A percentile compares a stretch with the other conserved stretches of the same genome.
Evolutionary conservation across 2,888 invertebrate species (phyloP).

Genomic region (Zhuqinia jingwanae): DNA sequence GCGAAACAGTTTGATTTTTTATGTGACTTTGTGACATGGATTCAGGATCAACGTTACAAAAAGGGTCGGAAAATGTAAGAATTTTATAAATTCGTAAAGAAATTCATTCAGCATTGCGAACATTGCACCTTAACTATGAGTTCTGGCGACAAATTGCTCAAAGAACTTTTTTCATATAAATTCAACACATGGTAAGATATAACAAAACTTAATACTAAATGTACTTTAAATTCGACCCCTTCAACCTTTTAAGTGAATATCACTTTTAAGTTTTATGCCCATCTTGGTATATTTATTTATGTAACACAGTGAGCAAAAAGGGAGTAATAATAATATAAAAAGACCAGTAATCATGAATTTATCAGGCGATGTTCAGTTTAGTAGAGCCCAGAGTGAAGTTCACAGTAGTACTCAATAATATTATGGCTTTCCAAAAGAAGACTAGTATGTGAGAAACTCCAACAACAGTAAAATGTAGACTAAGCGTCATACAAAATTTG

Average conservation of each 20-base stretch:
- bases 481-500: conserved; percentile 62
- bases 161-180: not conserved
- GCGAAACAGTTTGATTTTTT: too few species aligned
- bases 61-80: conserved; percentile 8
- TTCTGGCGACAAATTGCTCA: not conserved
- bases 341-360: not conserved
- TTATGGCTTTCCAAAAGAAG: conserved; percentile 63
- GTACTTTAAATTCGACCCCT: not conserved
- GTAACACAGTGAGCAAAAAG: not conserved
- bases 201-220: not conserved
- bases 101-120: too few species aligned
- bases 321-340: too few species aligned
- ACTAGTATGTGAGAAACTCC: conserved; percentile 60
- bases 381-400: conserved; percentile 48
- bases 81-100: too few species aligned
- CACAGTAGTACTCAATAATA: not conserved
- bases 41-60: conserved; percentile 31
- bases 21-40: conserved; percentile 27
- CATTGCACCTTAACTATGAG: too few species aligned
- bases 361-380: not conserved
- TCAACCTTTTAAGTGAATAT: not conserved
- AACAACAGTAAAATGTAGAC: conserved; percentile 26
- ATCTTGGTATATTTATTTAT: not conserved
- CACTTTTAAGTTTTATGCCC: conserved; percentile 13
- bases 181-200: not conserved